Conservation (phyloP, 2,888 invertebrate species). For the Pollenia angustigena region DNA sequence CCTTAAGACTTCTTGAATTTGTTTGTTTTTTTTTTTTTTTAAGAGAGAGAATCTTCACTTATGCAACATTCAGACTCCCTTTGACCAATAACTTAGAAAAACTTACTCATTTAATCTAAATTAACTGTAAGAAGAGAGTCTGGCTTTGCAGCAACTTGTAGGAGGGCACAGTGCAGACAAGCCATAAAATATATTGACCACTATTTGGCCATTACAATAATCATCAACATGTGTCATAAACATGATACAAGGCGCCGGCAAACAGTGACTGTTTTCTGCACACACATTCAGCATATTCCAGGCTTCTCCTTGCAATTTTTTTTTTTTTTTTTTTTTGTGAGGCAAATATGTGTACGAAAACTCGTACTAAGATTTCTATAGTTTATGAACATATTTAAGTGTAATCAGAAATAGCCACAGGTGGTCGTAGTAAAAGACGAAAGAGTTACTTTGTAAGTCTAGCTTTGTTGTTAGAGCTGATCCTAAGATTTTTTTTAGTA, state of each 20-base stretch:
- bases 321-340: not conserved
- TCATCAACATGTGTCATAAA: conserved; percentile 83
- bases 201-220: conserved; percentile 74
- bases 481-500: not conserved
- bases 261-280: conserved; percentile 73
- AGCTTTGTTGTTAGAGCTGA: not conserved
- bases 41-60: not conserved
- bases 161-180: conserved; percentile 31
- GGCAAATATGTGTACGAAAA: not conserved
- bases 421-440: conserved; percentile 77
- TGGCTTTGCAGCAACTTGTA: conserved; percentile 12
- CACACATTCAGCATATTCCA: conserved; percentile 9
- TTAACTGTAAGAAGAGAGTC: conserved; percentile 75
- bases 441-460: conserved; percentile 2
- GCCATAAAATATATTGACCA: conserved; percentile 54
- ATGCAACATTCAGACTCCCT: not conserved
- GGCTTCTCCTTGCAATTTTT: conserved; percentile 2
- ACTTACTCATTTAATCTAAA: conserved; percentile 81
- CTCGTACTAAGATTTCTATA: conserved; percentile 26
- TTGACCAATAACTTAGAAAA: conserved; percentile 81
- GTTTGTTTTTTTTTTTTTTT: too few species aligned
- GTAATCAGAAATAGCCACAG: conserved; percentile 83
- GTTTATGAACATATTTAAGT: conserved; percentile 79
- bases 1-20: too few species aligned
- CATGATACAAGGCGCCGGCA: conserved; percentile 82